phyloP scores from a whole-genome alignment of 2,888 invertebrate species.

The Melieria picta region DNA sequence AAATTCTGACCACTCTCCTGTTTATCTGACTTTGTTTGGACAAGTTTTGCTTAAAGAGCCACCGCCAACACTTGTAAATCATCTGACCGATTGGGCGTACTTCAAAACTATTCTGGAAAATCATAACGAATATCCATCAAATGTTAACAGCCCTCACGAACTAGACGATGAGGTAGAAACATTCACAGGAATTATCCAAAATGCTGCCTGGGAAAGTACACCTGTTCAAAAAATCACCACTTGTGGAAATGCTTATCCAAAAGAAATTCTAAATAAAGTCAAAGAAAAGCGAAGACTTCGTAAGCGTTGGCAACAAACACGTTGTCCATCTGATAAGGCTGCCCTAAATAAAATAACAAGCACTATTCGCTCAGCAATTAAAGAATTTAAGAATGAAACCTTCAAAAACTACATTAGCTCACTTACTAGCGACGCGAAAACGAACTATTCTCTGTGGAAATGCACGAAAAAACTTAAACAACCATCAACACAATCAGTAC shows the following conservation, averaged over 20 bases:
- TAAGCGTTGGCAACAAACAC: too few relatives aligned
- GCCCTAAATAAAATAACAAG: not conserved
- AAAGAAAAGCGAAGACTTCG: not conserved
- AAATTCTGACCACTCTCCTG: constrained; percentile 14
- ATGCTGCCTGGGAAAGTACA: not conserved
- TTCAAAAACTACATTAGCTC: not conserved
- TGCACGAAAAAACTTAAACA: constrained; percentile 2
- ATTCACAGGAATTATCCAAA: not conserved
- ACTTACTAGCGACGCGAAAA: not conserved
- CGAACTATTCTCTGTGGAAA: constrained; percentile 21
- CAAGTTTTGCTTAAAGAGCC: not conserved
- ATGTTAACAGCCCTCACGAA: not conserved
- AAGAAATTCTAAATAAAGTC: not conserved
- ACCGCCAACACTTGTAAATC: not conserved
- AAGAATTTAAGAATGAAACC: not conserved
- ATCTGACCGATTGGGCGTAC: constrained; percentile 8
- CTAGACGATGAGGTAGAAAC: not conserved
- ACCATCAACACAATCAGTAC: constrained; percentile 3
- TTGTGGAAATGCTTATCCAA: not conserved
- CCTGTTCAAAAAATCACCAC: not conserved
- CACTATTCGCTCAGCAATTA: not conserved
- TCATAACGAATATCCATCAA: not conserved
- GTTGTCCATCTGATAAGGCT: not conserved
- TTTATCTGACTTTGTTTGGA: not conserved
- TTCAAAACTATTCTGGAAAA: not conserved